A percentile compares a stretch with the other conserved stretches of the same genome.
phyloP scores from a whole-genome alignment of 2,113 vertebrate genomes.

The Marmota flaviventris region DNA sequence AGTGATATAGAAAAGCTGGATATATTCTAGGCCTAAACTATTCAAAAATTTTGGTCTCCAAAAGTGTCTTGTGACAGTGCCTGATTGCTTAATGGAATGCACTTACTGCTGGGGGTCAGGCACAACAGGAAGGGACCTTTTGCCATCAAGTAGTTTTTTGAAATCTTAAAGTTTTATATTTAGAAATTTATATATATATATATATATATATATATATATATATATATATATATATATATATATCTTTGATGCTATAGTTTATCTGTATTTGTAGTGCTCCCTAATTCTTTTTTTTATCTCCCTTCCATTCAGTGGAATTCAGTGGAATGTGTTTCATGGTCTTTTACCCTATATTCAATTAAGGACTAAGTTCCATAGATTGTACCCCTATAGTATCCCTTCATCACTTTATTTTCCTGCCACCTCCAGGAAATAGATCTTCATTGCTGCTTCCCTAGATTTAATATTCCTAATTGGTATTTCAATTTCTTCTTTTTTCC shows the following conservation, averaged over 20 bases:
- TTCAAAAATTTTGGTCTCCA: not conserved
- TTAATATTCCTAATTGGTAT: not conserved
- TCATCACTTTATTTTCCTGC: not conserved
- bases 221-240: not conserved
- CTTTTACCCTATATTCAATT: not conserved
- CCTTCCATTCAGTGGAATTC: too few relatives aligned
- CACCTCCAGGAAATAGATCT: not conserved
- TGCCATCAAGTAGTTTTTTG: not conserved
- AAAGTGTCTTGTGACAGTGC: not conserved
- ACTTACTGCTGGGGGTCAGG: not conserved
- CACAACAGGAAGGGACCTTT: not conserved
- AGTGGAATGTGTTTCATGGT: not conserved
- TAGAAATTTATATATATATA: conserved; percentile 8
- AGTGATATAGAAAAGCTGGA: not conserved
- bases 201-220: too few relatives aligned
- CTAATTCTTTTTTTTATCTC: not conserved
- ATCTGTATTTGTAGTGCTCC: not conserved
- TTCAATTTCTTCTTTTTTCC: not conserved
- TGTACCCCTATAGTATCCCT: not conserved
- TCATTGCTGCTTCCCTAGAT: not conserved
- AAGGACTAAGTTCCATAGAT: not conserved
- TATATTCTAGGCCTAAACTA: not conserved
- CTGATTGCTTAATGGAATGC: not conserved
- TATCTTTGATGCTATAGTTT: not conserved
- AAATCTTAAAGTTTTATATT: not conserved